phyloP scores from a whole-genome alignment of 2,888 invertebrate genomes.

The Glyphotaelius pellucidus region DNA sequence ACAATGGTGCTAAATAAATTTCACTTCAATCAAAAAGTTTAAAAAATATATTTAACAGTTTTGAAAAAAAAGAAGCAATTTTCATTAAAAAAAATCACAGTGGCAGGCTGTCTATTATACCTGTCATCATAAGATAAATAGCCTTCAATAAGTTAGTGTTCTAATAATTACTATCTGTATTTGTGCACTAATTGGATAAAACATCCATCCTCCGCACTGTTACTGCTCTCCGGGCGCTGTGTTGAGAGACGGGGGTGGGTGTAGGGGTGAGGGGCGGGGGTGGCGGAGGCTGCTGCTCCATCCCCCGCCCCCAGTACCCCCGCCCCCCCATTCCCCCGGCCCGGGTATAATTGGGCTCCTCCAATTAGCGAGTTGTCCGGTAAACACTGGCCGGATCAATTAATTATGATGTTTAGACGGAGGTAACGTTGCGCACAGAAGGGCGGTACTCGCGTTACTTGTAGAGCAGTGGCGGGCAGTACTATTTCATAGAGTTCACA shows the following conservation, averaged over 20 bases:
- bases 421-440: constrained; percentile 49
- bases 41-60: too few species aligned
- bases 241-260: constrained; percentile 13
- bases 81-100: too few species aligned
- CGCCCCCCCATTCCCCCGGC: not conserved
- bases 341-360: constrained; percentile 57
- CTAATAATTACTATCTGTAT: not conserved
- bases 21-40: too few species aligned
- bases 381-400: constrained; percentile 65
- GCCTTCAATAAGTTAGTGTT: too few species aligned
- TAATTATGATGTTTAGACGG: constrained; percentile 65
- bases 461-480: not conserved
- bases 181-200: not conserved
- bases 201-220: not conserved
- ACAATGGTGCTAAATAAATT: too few species aligned
- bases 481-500: too few species aligned
- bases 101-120: too few species aligned
- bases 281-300: not conserved
- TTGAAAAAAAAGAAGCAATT: too few species aligned
- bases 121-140: too few species aligned
- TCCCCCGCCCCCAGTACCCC: not conserved
- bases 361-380: constrained; percentile 64
- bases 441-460: not conserved
- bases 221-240: not conserved
- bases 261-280: not conserved